Percentiles rank a stretch among this genome's conserved stretches.
phyloP scores from a whole-genome alignment of 2,797 vertebrate species.

The Nannoperca obscura region DNA sequence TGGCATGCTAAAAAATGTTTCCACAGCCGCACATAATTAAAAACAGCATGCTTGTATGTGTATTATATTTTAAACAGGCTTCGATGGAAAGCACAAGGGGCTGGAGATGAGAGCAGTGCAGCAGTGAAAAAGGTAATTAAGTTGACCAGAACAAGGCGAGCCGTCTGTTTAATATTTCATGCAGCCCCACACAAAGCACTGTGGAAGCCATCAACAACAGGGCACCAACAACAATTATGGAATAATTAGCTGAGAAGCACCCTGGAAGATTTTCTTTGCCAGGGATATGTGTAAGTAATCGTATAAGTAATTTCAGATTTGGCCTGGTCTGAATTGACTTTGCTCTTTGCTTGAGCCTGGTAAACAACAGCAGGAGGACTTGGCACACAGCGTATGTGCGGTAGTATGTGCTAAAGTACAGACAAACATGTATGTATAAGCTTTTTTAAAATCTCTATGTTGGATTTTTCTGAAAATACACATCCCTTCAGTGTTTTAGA shows the following conservation, averaged over 20 bases:
- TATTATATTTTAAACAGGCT: conserved; percentile 65
- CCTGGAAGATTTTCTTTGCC: conserved; percentile 66
- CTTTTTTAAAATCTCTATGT: background rate
- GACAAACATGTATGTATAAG: background rate
- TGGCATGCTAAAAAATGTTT: conserved; percentile 42
- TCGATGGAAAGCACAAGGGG: conserved; percentile 57
- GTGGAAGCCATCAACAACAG: conserved; percentile 74
- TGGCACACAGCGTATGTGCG: background rate
- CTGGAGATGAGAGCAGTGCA: conserved; percentile 56
- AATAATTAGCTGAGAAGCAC: conserved; percentile 80
- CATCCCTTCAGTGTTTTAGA: conserved; percentile 20
- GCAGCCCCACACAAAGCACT: conserved; percentile 62
- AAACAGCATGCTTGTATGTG: conserved; percentile 68
- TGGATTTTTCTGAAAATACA: conserved; percentile 12
- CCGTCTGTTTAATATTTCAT: conserved; percentile 81
- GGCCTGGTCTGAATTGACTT: conserved; percentile 55
- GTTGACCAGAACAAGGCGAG: conserved; percentile 78
- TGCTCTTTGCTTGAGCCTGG: conserved; percentile 32
- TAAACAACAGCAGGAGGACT: conserved; percentile 31
- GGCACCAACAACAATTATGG: conserved; percentile 78
- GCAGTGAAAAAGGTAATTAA: conserved; percentile 80
- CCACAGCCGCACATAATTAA: conserved; percentile 71
- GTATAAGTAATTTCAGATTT: conserved; percentile 69
- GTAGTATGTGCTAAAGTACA: background rate
- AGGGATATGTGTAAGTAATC: conserved; percentile 74